Evolutionary conservation across 2,888 invertebrate genomes (phyloP).

Genomic region (Myopa testacea): DNA sequence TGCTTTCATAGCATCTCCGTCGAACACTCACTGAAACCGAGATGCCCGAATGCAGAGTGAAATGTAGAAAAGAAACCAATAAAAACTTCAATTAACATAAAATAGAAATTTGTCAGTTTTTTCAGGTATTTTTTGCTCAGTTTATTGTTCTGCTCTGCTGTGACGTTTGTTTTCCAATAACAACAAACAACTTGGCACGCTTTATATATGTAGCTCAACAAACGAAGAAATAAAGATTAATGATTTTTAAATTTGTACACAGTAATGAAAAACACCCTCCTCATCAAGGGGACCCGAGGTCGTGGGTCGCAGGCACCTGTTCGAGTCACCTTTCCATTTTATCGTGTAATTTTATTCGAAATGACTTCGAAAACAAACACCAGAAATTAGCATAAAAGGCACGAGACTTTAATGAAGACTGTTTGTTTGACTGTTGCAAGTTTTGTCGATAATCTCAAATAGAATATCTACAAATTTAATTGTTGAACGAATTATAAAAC

Average conservation of each 20-base stretch:
- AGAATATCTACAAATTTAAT: neutral
- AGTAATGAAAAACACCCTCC: slow-evolving; percentile 27
- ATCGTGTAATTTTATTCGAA: neutral
- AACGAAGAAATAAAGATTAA: slow-evolving; percentile 45
- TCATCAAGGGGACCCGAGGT: neutral
- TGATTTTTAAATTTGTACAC: slow-evolving; percentile 39
- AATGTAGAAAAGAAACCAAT: slow-evolving; percentile 47
- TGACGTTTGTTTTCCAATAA: slow-evolving; percentile 15
- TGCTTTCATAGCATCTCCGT: no score
- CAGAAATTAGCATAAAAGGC: neutral
- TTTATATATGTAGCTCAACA: slow-evolving; percentile 9
- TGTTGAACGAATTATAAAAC: neutral
- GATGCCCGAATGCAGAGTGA: no score
- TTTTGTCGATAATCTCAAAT: neutral
- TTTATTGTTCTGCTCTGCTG: slow-evolving; percentile 7
- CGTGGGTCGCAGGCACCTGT: no score
- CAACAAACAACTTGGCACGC: neutral
- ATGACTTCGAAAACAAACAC: neutral
- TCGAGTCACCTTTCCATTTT: neutral
- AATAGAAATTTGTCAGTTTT: slow-evolving; percentile 60
- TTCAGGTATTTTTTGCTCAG: slow-evolving; percentile 18
- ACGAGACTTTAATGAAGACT: neutral
- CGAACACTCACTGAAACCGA: no score
- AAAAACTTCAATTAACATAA: slow-evolving; percentile 63
- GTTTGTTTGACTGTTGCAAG: neutral